Percentiles rank a stretch among this genome's conserved stretches.
Evolutionary conservation across 2,888 invertebrate species (phyloP).

Genomic region (Mesopsocus fuscifrons): DNA sequence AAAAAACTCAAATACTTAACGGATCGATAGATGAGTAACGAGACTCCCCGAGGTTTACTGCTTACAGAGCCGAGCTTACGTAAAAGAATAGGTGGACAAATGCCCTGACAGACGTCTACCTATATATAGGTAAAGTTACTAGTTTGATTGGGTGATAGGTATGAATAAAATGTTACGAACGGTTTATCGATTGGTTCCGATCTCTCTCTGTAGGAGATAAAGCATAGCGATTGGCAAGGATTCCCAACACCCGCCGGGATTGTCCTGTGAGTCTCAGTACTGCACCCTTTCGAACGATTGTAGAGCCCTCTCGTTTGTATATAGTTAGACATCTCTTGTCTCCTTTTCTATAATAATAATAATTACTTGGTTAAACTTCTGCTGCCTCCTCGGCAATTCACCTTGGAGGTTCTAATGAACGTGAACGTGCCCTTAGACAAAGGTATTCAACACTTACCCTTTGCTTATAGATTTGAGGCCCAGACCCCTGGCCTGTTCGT

Average conservation of each 20-base stretch:
- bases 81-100: too few species aligned
- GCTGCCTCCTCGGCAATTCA: too few species aligned
- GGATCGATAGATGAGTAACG: too few species aligned
- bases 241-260: constrained; percentile 40
- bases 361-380: too few species aligned
- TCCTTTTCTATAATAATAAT: constrained; percentile 31
- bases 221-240: constrained; percentile 43
- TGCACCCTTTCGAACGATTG: constrained; percentile 45
- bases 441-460: constrained; percentile 35
- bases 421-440: not conserved
- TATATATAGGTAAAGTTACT: too few species aligned
- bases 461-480: constrained; percentile 64
- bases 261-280: constrained; percentile 39
- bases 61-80: too few species aligned
- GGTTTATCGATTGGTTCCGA: constrained; percentile 28
- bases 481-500: constrained; percentile 42
- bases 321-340: constrained; percentile 47
- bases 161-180: constrained; percentile 16
- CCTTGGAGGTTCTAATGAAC: constrained; percentile 2
- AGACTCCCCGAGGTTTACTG: too few species aligned
- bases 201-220: constrained; percentile 48
- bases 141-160: too few species aligned
- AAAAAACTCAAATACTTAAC: too few species aligned
- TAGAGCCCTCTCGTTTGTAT: constrained; percentile 45
- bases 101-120: too few species aligned